Percentiles rank a stretch among this genome's conserved stretches.
phyloP scores from a whole-genome alignment of 2,113 vertebrate genomes.

The Agelaius phoeniceus region DNA sequence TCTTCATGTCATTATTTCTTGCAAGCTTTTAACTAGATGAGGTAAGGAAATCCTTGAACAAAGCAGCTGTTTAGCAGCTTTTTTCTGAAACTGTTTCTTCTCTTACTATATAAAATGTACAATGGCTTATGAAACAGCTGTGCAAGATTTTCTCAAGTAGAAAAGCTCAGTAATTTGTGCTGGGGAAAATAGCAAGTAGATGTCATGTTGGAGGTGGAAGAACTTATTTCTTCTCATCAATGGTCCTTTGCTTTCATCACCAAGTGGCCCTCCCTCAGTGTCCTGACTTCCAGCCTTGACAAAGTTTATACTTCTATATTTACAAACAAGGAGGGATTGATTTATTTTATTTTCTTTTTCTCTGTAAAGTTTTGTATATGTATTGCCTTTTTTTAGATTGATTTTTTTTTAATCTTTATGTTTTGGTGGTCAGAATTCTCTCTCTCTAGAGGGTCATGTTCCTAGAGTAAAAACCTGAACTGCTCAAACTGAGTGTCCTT shows the following conservation, averaged over 20 bases:
- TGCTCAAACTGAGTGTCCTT: background rate
- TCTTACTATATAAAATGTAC: background rate
- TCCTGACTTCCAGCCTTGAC: background rate
- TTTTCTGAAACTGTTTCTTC: background rate
- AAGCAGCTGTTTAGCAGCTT: background rate
- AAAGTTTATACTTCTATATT: background rate
- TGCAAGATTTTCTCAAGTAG: background rate
- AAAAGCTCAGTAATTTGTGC: background rate
- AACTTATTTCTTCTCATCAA: background rate
- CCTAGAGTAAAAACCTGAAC: background rate
- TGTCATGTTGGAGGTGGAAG: background rate
- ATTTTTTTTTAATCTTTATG: background rate
- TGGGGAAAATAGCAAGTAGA: background rate
- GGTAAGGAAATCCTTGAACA: background rate
- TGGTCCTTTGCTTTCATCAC: background rate
- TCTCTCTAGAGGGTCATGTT: background rate
- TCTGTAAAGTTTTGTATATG: background rate
- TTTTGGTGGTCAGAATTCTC: background rate
- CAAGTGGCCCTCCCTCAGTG: background rate
- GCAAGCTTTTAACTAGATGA: background rate
- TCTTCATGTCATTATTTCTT: background rate
- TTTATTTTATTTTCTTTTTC: accelerated
- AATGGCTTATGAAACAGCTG: background rate
- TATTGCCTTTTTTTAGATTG: background rate
- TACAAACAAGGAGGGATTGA: background rate